Conservation (phyloP, 2,888 invertebrate species). For the Drosophila cognata region DNA sequence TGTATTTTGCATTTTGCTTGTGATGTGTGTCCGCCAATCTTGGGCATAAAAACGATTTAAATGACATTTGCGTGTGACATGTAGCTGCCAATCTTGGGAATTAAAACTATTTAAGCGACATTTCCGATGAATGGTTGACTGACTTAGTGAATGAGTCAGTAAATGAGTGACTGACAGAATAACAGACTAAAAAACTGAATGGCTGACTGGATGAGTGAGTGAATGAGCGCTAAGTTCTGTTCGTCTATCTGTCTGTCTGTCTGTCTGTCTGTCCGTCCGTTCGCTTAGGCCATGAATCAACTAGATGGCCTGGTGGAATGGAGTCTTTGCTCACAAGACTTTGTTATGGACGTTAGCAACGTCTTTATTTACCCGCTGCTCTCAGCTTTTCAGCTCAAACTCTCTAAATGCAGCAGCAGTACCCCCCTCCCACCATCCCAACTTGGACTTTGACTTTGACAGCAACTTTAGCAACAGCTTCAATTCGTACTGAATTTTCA, state of each 20-base stretch:
- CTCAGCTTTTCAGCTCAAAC: constrained; percentile 1
- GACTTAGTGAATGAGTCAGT: constrained; percentile 36
- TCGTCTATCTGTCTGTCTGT: neutral
- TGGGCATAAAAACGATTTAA: constrained; percentile 70
- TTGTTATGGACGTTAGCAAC: constrained; percentile 70
- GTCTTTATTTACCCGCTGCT: constrained; percentile 56
- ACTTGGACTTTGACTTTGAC: neutral
- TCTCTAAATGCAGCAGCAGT: neutral
- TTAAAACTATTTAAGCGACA: constrained; percentile 73
- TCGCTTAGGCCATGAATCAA: constrained; percentile 60
- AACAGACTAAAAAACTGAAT: neutral
- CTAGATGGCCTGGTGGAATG: constrained; percentile 48
- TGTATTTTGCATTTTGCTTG: constrained; percentile 13
- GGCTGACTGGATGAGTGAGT: constrained; percentile 2
- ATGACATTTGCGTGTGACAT: constrained; percentile 42
- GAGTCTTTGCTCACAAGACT: constrained; percentile 48
- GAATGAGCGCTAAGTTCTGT: constrained; percentile 8
- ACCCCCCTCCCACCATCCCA: neutral
- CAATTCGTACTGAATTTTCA: constrained; percentile 38
- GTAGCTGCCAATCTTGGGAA: constrained; percentile 43
- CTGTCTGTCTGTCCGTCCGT: neutral
- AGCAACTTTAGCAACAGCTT: constrained; percentile 11
- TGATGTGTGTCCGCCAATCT: constrained; percentile 34
- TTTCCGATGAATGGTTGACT: constrained; percentile 23
- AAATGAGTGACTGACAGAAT: constrained; percentile 30